A percentile compares a stretch with the other conserved stretches of the same genome.
These are phyloP conservation scores for Eufriesea mexicana DNA, from an alignment of 1,140 invertebrate genomes.

Conservation along the genomic window DNA sequence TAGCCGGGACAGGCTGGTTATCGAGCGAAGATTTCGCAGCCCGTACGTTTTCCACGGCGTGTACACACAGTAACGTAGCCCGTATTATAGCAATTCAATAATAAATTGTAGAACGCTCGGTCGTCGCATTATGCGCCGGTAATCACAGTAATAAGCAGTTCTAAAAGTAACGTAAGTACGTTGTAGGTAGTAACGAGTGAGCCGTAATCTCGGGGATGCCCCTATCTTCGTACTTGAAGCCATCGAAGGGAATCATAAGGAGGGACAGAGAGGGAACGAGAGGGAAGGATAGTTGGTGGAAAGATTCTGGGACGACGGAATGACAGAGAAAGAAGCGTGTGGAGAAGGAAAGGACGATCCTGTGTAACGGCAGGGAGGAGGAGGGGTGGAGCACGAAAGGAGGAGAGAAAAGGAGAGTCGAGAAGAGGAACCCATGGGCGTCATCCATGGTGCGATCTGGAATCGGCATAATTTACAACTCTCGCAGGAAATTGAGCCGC, in stretches of 20 bases:
- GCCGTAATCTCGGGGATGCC: slow-evolving; percentile 71
- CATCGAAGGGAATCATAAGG: slow-evolving; percentile 23
- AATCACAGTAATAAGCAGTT: slow-evolving; percentile 80
- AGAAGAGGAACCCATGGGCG: slow-evolving; percentile 66
- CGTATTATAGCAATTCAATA: slow-evolving; percentile 78
- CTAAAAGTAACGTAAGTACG: slow-evolving; percentile 78
- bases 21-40: slow-evolving; percentile 6
- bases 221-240: slow-evolving; percentile 25
- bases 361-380: background rate
- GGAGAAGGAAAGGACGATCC: background rate
- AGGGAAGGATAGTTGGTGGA: background rate
- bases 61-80: slow-evolving; percentile 28
- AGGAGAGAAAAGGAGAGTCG: slow-evolving; percentile 26
- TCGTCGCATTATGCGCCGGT: slow-evolving; percentile 75
- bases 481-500: slow-evolving; percentile 56
- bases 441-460: slow-evolving; percentile 59
- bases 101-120: slow-evolving; percentile 77
- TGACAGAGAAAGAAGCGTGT: slow-evolving; percentile 1
- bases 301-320: background rate
- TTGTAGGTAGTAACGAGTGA: slow-evolving; percentile 79
- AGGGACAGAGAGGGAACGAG: slow-evolving; percentile 24
- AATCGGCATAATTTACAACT: slow-evolving; percentile 71
- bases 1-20: background rate
- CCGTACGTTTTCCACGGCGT: slow-evolving; percentile 53
- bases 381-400: background rate